phyloP scores from a whole-genome alignment of 2,113 vertebrate species.

The Myrmecophaga tridactyla region DNA sequence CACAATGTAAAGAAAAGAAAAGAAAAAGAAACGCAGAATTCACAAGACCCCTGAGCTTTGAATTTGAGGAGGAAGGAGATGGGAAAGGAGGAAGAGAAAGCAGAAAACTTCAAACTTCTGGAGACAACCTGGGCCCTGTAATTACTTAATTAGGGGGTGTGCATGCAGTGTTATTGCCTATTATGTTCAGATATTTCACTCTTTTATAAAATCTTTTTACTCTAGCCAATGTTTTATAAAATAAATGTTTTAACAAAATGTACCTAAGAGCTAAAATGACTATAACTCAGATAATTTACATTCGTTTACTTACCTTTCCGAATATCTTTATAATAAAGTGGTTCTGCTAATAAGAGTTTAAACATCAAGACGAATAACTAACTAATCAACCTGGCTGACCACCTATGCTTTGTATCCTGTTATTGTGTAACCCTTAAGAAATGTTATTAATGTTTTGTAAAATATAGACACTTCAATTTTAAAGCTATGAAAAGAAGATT shows the following conservation, averaged over 20 bases:
- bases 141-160: no score
- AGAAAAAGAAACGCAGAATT: neutral
- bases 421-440: neutral
- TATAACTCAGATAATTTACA: neutral
- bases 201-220: neutral
- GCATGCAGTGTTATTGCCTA: neutral
- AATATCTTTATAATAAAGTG: neutral
- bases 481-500: neutral
- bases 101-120: neutral
- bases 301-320: neutral
- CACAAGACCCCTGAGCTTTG: neutral
- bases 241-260: neutral
- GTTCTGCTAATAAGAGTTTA: neutral
- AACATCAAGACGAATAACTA: neutral
- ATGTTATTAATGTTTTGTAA: neutral
- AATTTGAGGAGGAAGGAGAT: neutral
- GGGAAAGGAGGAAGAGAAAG: rapidly evolving
- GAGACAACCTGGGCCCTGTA: no score
- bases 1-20: neutral
- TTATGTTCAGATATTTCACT: neutral
- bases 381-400: neutral
- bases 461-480: neutral
- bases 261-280: neutral
- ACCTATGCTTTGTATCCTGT: neutral
- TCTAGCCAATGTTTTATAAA: neutral